phyloP scores from a whole-genome alignment of 1,140 invertebrate species.

The Hermetia illucens region DNA sequence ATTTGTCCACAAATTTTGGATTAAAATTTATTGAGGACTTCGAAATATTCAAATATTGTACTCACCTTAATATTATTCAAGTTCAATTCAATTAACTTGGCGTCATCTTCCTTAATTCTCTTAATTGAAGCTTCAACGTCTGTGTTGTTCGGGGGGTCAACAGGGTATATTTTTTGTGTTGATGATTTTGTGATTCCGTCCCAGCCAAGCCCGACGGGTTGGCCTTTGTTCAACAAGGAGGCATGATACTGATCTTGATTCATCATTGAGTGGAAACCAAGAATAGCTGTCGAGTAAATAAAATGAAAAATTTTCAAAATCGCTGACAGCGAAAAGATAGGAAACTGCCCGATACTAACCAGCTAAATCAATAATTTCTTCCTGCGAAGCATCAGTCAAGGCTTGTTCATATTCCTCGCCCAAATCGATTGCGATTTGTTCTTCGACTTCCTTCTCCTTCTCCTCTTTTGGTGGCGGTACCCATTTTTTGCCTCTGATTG shows the following conservation, averaged over 20 bases:
- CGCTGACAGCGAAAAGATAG: background rate
- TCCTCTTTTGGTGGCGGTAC: conserved; percentile 71
- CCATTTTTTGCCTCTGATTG: conserved; percentile 87
- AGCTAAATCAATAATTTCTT: conserved; percentile 98
- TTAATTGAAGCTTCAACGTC: conserved; percentile 84
- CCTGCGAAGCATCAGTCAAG: conserved; percentile 79
- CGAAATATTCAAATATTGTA: conserved; percentile 8
- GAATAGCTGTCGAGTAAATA: conserved; percentile 59
- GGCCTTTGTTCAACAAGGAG: conserved; percentile 80
- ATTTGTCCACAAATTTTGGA: too few species aligned
- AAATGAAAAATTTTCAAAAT: conserved; percentile 4
- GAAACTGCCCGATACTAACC: conserved; percentile 40
- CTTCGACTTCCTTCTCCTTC: conserved; percentile 67
- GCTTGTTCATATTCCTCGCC: conserved; percentile 94
- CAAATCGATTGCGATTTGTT: conserved; percentile 83
- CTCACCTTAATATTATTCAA: conserved; percentile 98
- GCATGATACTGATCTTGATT: conserved; percentile 99
- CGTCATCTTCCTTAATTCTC: conserved; percentile 77
- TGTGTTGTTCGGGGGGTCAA: conserved; percentile 87
- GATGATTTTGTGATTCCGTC: conserved; percentile 90
- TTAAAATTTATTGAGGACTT: too few species aligned
- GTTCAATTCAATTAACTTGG: conserved; percentile 75
- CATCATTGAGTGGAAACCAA: conserved; percentile 99
- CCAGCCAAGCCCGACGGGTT: conserved; percentile 74
- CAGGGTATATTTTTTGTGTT: conserved; percentile 76